phyloP scores from a whole-genome alignment of 2,797 vertebrate genomes.

The Enteromius radiatus region DNA sequence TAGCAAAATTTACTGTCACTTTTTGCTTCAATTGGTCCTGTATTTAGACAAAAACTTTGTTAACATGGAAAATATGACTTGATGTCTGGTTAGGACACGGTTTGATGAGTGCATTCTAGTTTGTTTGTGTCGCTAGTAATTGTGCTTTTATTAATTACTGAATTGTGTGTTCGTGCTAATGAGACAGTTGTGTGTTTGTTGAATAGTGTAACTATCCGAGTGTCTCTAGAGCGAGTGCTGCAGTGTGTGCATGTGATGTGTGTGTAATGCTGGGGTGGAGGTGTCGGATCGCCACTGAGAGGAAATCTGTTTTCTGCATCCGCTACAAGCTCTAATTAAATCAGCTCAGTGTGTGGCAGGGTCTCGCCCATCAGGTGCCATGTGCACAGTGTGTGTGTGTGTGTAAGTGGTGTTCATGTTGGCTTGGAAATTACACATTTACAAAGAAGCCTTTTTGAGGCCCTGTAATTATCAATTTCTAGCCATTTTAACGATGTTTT shows the following conservation, averaged over 20 bases:
- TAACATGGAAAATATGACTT: background rate
- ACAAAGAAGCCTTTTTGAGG: background rate
- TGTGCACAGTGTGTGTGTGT: slow-evolving; percentile 9
- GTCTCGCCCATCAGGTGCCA: slow-evolving; percentile 39
- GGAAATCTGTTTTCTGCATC: slow-evolving; percentile 56
- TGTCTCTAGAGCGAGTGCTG: slow-evolving; percentile 40
- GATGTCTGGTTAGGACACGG: background rate
- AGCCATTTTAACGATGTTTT: background rate
- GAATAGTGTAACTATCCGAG: slow-evolving; percentile 23
- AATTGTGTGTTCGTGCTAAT: slow-evolving; percentile 12
- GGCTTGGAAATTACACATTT: slow-evolving; percentile 9
- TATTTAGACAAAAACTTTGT: background rate
- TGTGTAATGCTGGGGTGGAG: slow-evolving; percentile 62
- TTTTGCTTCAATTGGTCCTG: background rate
- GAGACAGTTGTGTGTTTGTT: background rate
- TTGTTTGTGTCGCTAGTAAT: background rate
- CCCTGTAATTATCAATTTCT: background rate
- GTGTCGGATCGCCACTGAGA: slow-evolving; percentile 62
- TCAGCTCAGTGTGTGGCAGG: slow-evolving; percentile 30
- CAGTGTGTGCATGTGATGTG: slow-evolving; percentile 56
- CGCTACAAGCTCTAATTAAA: slow-evolving; percentile 40
- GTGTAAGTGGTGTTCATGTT: slow-evolving; percentile 9
- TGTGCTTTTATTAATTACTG: background rate
- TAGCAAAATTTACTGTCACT: background rate
- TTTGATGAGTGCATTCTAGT: background rate